Evolutionary conservation across 2,797 vertebrate genomes (phyloP), one percentile per base, ranked within the genome.

Genomic region (Mergus octosetaceus): DNA sequence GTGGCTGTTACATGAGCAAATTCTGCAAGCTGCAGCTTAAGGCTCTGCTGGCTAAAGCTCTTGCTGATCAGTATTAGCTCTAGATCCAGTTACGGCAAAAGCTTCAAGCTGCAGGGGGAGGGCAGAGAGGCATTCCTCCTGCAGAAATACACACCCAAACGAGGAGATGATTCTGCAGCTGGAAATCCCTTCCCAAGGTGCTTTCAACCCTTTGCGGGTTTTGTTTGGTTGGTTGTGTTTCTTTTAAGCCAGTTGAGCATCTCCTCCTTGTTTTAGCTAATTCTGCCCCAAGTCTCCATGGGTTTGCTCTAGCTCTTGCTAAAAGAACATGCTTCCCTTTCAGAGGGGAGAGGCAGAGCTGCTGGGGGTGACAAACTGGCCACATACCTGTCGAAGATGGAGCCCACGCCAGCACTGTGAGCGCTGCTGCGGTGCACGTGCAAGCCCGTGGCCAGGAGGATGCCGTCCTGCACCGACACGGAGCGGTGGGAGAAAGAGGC

Each of bases 401-500:
- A 99, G 95, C 99, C 99, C 14, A 99, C 99, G 2, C 99, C 99
- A 0, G 98, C 98, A 1, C 98, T 99, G 96, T 99, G 98, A 75
- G 98, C 98, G 1, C 98, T 99, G 97, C 99, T 99, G 11, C 99
- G 98, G 96, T 99, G 99, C 43, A 99, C 99, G 0, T 99, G 99
- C 93, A 99, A 97, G 61, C 99, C 99, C 0, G 99, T 99, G 89
- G 99, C 99, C 95, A 99, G 97, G 13, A 99, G 98, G 88, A 99
- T 99, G n/a, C 99, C 99, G 0, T 99, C 99, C 94, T 99, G 99
- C 88, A 99, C 97, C 0, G 98, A 98, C 43, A 99, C 99, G 0
- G 99, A 99, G 94, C 99, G 99, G 90, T 99, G 99, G 84, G 99
- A 99, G 97, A 99, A 99, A 6, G 99, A 99, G 72, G 99, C 99